Evolutionary conservation across 2,888 invertebrate species (phyloP).

Genomic region (Trachelus stipa): DNA sequence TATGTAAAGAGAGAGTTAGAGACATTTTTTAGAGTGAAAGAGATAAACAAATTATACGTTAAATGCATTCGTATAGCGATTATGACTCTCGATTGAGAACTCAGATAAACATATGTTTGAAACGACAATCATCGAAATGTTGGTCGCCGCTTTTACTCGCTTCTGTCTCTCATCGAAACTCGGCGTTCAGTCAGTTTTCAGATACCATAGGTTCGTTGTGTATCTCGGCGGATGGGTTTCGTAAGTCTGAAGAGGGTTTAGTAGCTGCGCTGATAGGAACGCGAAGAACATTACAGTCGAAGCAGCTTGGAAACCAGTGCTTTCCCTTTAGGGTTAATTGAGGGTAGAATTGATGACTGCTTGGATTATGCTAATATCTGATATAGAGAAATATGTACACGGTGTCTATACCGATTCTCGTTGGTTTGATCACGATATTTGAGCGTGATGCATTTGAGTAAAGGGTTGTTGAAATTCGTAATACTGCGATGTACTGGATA

Average conservation of each 20-base stretch:
- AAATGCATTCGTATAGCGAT: background rate
- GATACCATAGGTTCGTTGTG: background rate
- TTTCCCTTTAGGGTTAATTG: background rate
- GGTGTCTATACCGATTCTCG: background rate
- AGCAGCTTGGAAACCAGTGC: background rate
- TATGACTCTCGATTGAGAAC: background rate
- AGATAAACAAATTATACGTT: background rate
- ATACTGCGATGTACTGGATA: background rate
- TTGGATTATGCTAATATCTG: background rate
- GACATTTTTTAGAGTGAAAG: too few relatives aligned
- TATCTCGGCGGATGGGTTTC: background rate
- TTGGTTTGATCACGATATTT: background rate
- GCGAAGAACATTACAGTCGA: background rate
- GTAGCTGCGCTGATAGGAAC: background rate
- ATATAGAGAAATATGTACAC: background rate
- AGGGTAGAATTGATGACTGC: background rate
- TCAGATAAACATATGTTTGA: background rate
- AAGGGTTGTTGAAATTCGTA: background rate
- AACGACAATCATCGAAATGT: background rate
- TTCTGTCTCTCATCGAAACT: background rate
- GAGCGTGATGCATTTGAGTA: background rate
- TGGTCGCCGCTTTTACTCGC: background rate
- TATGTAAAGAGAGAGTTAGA: background rate
- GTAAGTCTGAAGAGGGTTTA: background rate
- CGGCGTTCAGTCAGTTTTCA: background rate